Evolutionary conservation across 2,113 vertebrate genomes (phyloP), one percentile per base, ranked within the genome.

Genomic region (Archocentrus centrarchus): DNA sequence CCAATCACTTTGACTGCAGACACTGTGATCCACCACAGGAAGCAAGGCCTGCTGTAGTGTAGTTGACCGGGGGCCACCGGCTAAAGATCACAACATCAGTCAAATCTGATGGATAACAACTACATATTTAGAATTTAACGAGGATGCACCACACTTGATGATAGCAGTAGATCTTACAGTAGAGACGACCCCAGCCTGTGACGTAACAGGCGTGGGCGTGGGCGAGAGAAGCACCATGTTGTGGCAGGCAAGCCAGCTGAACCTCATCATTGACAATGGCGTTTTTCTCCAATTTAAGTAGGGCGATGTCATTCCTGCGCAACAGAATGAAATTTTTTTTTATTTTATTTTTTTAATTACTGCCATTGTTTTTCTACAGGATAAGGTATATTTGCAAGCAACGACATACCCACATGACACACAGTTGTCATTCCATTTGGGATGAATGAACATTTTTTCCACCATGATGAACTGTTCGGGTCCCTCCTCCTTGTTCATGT

Each of bases 21-120:
- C 95, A 7, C 82, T 75, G 0, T 97, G 4, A 10, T 93, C 94
- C 89, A 97, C 97, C 32, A 97, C 92, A 0, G 96, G 96, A 81
- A 97, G 96, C 24, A 97, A 86, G 0, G 95, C 97, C 84, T 97
- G 97, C 90, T 98, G 97, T 1, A 98, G 94, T 7, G n/a, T 59
- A 0, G 95, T 91, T 0, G 97, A 91, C 2, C 80, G 87, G 62
- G 96, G 96, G 1, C 97, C 97, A 0, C 94, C 87, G 1, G 97
- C 97, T 98, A 58, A 60, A 22, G 20, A 79, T 68, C 47, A 66
- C 9, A 2, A 39, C 9, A 70, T 24, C 1, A 63, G 53, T 41
- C 3, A 9, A 18, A 59, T 44, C 61, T 13, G 11, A 75, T 57
- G 4, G 3, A 63, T 75, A 13, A 57, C 30, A 58, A 11, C 11